Percentiles rank a stretch among this genome's conserved stretches.
phyloP scores from a whole-genome alignment of 2,113 vertebrate genomes.

The Apteryx owenii region DNA sequence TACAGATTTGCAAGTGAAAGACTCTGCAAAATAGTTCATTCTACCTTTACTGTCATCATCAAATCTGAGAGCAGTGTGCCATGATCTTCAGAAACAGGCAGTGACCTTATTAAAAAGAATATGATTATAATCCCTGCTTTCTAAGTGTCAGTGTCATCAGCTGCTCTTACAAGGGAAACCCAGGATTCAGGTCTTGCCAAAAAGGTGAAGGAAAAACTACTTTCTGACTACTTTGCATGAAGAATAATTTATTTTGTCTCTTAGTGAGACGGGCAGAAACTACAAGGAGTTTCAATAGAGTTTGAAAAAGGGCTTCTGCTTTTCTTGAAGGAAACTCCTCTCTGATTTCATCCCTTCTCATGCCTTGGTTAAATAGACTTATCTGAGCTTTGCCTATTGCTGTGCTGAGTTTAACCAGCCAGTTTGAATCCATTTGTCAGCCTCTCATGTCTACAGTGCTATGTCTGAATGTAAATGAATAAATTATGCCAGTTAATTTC shows the following conservation, averaged over 20 bases:
- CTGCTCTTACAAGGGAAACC: background rate
- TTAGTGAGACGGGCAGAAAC: background rate
- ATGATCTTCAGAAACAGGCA: background rate
- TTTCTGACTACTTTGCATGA: background rate
- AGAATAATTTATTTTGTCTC: background rate
- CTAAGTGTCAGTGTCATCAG: background rate
- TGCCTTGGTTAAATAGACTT: background rate
- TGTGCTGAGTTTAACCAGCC: background rate
- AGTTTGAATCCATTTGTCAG: background rate
- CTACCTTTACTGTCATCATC: background rate
- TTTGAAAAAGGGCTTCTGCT: fast-evolving
- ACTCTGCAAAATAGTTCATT: background rate
- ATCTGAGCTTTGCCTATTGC: background rate
- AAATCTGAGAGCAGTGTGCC: background rate
- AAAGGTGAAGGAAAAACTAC: background rate
- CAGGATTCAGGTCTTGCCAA: background rate
- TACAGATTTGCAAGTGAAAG: background rate
- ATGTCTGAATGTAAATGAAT: constrained; percentile 9
- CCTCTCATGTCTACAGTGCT: background rate
- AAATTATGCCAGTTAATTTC: constrained; percentile 45
- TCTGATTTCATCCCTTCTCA: background rate
- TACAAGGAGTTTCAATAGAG: background rate
- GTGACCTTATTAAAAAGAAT: background rate
- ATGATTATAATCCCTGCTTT: background rate
- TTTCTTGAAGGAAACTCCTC: background rate